Conservation (phyloP, 2,113 vertebrate genomes). For the Xenopus tropicalis region UCB_Xtro_10.0 CM004447.2:142709001-142709500, state of each 20-base stretch:
- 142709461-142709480: too few species aligned
- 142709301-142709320: neutral
- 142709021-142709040: slow-evolving; percentile 2
- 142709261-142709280: neutral
- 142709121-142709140: slow-evolving; percentile 15
- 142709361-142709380: neutral
- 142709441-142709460: too few species aligned
- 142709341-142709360: neutral
- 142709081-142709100: neutral
- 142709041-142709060: too few species aligned
- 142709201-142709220: too few species aligned
- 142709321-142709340: neutral
- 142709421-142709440: too few species aligned
- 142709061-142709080: neutral
- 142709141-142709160: slow-evolving; percentile 29
- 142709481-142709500: too few species aligned
- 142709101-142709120: slow-evolving; percentile 15
- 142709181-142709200: neutral
- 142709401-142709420: too few species aligned
- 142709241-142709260: neutral
- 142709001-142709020: neutral
- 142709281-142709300: neutral
- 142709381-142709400: neutral
- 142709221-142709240: neutral
- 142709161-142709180: slow-evolving; percentile 14